Evolutionary conservation across 2,113 vertebrate genomes (phyloP), one percentile per base, ranked within the genome.

Genomic region (Lampris incognitus): DNA sequence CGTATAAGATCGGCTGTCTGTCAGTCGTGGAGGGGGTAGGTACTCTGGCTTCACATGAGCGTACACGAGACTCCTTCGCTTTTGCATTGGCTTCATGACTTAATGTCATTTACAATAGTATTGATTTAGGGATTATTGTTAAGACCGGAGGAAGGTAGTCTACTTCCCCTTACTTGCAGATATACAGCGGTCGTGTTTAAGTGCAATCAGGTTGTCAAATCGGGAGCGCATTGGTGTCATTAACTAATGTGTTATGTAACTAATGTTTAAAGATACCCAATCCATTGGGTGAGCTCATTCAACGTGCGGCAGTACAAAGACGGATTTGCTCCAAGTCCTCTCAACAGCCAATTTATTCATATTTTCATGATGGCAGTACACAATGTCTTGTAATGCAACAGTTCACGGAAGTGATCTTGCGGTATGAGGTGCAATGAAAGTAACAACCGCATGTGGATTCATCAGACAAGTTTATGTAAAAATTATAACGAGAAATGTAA

Each of bases 21-120:
- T 7, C 88, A 59, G 48, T 90, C 85, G 11, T 88, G 87, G 91
- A 84, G 90, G 57, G 90, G 93, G 94, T 94, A 91, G 24, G 91
- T 90, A 50, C 60, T 6, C 24, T 3, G 6, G 24, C 9, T 44
- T 78, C 80, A 87, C 85, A 76, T 79, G 80, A 69, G 78, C 50
- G 3, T 8, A 9, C 86, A 78, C 74, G 82, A 71, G 78, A 87
- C 74, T 76, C 67, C 36, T 7, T 61, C 68, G 66, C 46, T 76
- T 69, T 71, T 9, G 8, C 60, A 3, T 4, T 50, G 41, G 77
- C 6, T 10, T 9, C 11, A 46, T 40, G 11, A 48, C 37, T 2
- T 5, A 40, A 38, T 40, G 61, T 49, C 44, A 44, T 48, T n/a
- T 65, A 24, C 24, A 24, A 24, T 24, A 24, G 24, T 24, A 24